A percentile compares a stretch with the other conserved stretches of the same genome.
Conservation (phyloP, 2,888 invertebrate genomes). For the Sarcophaga carnaria region DNA sequence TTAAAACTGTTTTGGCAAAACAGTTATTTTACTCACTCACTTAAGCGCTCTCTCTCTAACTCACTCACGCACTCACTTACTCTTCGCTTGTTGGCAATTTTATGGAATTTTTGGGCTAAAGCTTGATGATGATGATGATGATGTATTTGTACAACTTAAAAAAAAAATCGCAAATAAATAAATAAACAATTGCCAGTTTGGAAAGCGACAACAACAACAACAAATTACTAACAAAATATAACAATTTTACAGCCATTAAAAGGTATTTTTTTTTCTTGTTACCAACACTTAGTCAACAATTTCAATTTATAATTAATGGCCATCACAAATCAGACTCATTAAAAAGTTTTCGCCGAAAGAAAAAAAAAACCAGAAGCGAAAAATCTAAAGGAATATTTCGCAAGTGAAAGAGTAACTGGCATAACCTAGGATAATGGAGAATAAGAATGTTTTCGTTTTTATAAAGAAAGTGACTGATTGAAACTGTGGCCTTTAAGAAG, state of each 20-base stretch:
- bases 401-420: too few relatives aligned
- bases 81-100: neutral
- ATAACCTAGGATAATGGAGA: too few relatives aligned
- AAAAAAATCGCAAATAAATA: conserved; percentile 32
- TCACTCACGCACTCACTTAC: conserved; percentile 3
- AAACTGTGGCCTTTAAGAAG: too few relatives aligned
- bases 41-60: neutral
- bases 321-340: conserved; percentile 34
- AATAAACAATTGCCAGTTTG: conserved; percentile 43
- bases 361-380: too few relatives aligned
- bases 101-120: neutral
- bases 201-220: neutral
- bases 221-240: conserved; percentile 34
- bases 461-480: too few relatives aligned
- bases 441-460: too few relatives aligned
- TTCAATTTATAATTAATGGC: conserved; percentile 35
- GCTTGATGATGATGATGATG: neutral
- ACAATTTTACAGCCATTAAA: conserved; percentile 48
- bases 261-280: conserved; percentile 39
- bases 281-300: conserved; percentile 43
- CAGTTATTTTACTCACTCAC: conserved; percentile 15
- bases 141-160: too few relatives aligned
- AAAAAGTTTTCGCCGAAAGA: conserved; percentile 15
- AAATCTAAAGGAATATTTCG: too few relatives aligned
- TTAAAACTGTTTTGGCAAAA: conserved; percentile 51